phyloP scores from a whole-genome alignment of 2,888 invertebrate species.

The Volucella inflata region DNA sequence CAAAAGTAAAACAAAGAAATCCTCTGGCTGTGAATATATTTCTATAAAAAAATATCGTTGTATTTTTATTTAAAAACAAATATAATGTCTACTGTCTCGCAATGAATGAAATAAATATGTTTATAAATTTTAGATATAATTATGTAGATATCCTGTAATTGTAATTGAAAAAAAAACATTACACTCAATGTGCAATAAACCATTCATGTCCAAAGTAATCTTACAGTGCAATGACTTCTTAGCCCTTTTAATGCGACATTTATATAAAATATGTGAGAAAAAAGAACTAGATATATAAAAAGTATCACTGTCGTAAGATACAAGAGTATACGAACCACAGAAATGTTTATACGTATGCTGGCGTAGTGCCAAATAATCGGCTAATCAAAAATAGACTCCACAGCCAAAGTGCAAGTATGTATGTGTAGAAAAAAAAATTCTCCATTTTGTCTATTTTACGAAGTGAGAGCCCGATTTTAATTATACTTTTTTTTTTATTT shows the following conservation, averaged over 20 bases:
- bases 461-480: slow-evolving; percentile 7
- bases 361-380: slow-evolving; percentile 66
- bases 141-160: too few relatives aligned
- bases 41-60: too few relatives aligned
- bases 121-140: too few relatives aligned
- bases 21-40: too few relatives aligned
- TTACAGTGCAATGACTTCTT: slow-evolving; percentile 56
- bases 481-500: slow-evolving; percentile 22
- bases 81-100: too few relatives aligned
- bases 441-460: slow-evolving; percentile 60
- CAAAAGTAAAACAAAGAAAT: too few relatives aligned
- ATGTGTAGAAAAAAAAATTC: slow-evolving; percentile 27
- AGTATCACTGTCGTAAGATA: slow-evolving; percentile 28
- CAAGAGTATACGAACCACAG: slow-evolving; percentile 60
- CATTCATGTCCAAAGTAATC: slow-evolving; percentile 56
- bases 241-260: slow-evolving; percentile 44
- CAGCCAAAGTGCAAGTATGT: slow-evolving; percentile 20
- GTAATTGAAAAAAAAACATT: background rate
- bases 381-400: slow-evolving; percentile 73
- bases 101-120: too few relatives aligned
- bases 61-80: too few relatives aligned
- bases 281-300: slow-evolving; percentile 3
- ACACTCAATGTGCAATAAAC: slow-evolving; percentile 42
- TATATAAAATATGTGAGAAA: slow-evolving; percentile 44
- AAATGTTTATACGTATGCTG: slow-evolving; percentile 32